phyloP scores from a whole-genome alignment of 2,113 vertebrate species.

The Zootoca vivipara region DNA sequence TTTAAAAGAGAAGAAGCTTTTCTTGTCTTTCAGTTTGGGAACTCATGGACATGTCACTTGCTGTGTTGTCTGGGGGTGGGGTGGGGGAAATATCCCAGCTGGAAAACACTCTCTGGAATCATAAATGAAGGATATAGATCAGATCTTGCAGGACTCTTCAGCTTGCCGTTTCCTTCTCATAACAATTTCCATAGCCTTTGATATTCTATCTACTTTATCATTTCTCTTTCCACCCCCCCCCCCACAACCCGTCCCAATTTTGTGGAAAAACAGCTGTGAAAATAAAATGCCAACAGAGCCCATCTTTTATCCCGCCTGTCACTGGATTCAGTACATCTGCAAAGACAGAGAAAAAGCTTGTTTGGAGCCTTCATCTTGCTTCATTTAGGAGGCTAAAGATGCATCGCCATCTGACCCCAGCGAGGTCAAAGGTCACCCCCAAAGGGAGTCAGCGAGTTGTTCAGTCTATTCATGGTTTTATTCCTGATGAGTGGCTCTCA shows the following conservation, averaged over 20 bases:
- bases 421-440: conserved; percentile 67
- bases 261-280: conserved; percentile 67
- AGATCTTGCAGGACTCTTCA: conserved; percentile 25
- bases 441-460: conserved; percentile 51
- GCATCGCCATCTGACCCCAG: conserved; percentile 43
- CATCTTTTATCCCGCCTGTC: conserved; percentile 49
- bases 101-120: conserved; percentile 32
- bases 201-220: conserved; percentile 65
- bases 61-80: background rate
- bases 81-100: conserved; percentile 21
- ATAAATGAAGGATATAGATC: conserved; percentile 29
- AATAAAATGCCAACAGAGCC: conserved; percentile 57
- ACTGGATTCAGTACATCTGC: background rate
- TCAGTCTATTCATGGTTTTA: conserved; percentile 65
- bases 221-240: conserved; percentile 23
- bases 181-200: conserved; percentile 64
- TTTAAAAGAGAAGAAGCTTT: conserved; percentile 33
- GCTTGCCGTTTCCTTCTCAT: conserved; percentile 60
- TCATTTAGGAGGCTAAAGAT: conserved; percentile 61
- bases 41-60: background rate
- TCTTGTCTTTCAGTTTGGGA: conserved; percentile 20
- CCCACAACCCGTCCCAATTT: conserved; percentile 21
- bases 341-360: conserved; percentile 38
- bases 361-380: conserved; percentile 63
- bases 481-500: conserved; percentile 65